Evolutionary conservation across 2,113 vertebrate species (phyloP).

Genomic region (Erythrolamprus reginae): DNA sequence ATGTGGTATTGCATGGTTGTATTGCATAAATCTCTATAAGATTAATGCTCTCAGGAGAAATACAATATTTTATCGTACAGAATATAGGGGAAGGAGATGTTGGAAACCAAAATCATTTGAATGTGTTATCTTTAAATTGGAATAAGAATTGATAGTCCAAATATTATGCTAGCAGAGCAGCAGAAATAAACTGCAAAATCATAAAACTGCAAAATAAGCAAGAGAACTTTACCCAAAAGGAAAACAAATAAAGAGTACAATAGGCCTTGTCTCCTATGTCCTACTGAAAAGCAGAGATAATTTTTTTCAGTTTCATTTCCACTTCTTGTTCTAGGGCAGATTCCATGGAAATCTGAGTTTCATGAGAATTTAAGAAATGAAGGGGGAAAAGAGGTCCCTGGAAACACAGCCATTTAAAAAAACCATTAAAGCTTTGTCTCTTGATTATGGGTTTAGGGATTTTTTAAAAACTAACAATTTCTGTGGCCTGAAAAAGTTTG

Average conservation of each 20-base stretch:
- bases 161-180: neutral
- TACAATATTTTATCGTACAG: neutral
- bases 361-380: neutral
- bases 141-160: neutral
- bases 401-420: neutral
- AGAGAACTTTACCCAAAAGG: neutral
- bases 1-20: neutral
- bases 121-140: neutral
- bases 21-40: neutral
- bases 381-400: neutral
- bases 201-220: neutral
- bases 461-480: neutral
- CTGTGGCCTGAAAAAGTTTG: neutral
- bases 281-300: neutral
- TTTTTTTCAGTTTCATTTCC: neutral
- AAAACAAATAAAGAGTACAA: neutral
- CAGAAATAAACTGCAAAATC: neutral
- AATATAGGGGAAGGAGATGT: rapidly evolving
- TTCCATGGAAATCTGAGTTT: neutral
- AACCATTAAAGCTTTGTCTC: neutral
- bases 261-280: neutral
- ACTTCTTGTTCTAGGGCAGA: neutral
- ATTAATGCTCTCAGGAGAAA: conserved; percentile 13
- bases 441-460: neutral
- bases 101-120: rapidly evolving